Percentiles rank a stretch among this genome's conserved stretches.
phyloP scores from a whole-genome alignment of 2,113 vertebrate species.

The Casuarius casuarius region DNA sequence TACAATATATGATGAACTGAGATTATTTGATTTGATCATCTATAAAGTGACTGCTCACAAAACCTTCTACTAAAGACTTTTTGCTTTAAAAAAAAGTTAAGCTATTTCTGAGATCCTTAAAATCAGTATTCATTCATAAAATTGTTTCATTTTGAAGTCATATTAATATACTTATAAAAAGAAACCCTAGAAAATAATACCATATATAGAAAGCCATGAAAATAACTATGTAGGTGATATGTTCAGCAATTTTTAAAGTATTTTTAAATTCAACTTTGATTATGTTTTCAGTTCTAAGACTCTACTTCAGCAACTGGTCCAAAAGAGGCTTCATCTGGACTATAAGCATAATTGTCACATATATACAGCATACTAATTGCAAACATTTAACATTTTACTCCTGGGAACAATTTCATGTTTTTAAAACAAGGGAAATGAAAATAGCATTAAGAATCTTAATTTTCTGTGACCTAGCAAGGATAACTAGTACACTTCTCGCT shows the following conservation, averaged over 20 bases:
- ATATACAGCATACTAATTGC: not conserved
- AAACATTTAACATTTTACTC: not conserved
- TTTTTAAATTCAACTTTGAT: not conserved
- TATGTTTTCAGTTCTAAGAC: not conserved
- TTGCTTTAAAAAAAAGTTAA: not conserved
- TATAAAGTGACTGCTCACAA: not conserved
- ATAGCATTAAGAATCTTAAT: slow-evolving; percentile 18
- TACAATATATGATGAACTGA: not conserved
- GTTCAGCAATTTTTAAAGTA: not conserved
- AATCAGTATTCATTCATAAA: not conserved
- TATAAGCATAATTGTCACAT: not conserved
- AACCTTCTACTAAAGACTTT: not conserved
- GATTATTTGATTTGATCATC: not conserved
- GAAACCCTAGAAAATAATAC: not conserved
- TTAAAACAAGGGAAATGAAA: slow-evolving; percentile 15
- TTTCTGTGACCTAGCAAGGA: slow-evolving; percentile 25
- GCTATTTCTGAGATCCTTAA: not conserved
- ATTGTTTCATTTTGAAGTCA: not conserved
- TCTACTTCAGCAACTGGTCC: not conserved
- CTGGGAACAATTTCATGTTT: not conserved
- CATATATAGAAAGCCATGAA: not conserved
- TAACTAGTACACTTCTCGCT: not conserved
- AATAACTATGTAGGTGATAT: not conserved
- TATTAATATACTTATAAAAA: not conserved
- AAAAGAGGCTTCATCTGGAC: not conserved